Percentiles rank a stretch among this genome's conserved stretches.
These are phyloP conservation scores for Arbacia lixula DNA, from an alignment of 53 echinoderm and acorn worm species.

Conservation along the genomic window DNA sequence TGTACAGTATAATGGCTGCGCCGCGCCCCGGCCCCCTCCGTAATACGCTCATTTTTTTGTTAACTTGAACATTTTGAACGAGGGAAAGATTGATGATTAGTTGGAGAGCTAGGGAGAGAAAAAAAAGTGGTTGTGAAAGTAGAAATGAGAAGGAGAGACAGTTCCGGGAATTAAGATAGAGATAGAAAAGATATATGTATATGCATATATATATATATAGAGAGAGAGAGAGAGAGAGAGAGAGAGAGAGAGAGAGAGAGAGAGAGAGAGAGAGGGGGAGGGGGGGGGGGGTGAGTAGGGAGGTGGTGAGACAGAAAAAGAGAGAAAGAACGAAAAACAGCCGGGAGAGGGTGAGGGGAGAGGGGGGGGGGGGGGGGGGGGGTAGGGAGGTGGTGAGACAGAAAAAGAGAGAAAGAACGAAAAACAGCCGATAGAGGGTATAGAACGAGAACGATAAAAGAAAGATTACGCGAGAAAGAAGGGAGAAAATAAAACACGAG, in stretches of 20 bases:
- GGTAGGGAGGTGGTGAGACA: not conserved
- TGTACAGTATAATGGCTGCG: too few species aligned
- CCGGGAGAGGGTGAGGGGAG: not conserved
- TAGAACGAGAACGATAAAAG: not conserved
- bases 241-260: not conserved
- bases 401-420: not conserved
- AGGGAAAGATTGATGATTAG: too few species aligned
- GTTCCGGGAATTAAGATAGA: not conserved
- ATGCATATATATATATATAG: too few species aligned
- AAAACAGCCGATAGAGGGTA: not conserved
- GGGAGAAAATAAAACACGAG: too few species aligned
- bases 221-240: not conserved
- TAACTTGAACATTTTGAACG: too few species aligned
- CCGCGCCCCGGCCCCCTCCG: too few species aligned
- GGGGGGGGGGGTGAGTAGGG: too few species aligned
- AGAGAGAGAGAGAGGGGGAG: not conserved
- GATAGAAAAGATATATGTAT: not conserved
- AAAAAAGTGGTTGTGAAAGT: constrained; percentile 29
- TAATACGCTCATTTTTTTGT: too few species aligned
- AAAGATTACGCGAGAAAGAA: too few species aligned
- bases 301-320: not conserved
- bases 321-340: not conserved
- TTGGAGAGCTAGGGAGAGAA: too few species aligned
- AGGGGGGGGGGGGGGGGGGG: not conserved
- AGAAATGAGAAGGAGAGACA: constrained; percentile 29